A percentile compares a stretch with the other conserved stretches of the same genome.
Conservation (phyloP, 2,888 invertebrate genomes). For the Pristionchus arcanus region DNA sequence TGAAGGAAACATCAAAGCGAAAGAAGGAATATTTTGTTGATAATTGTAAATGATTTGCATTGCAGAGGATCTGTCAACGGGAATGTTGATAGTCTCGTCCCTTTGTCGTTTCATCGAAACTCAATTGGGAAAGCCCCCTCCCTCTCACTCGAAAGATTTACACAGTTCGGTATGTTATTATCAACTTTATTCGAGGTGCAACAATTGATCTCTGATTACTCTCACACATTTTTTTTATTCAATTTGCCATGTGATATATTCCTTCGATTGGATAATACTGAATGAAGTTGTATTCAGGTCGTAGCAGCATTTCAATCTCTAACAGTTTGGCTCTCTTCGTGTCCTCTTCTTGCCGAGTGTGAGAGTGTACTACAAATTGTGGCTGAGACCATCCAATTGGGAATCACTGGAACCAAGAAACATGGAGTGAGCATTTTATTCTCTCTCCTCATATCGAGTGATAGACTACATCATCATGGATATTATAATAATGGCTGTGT, state of each 20-base stretch:
- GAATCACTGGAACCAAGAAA: constrained; percentile 94
- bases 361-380: constrained; percentile 93
- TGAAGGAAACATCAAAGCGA: too few species aligned
- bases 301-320: constrained; percentile 85
- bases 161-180: constrained; percentile 87
- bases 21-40: too few species aligned
- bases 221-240: too few species aligned
- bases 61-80: constrained; percentile 77
- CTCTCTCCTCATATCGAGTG: background rate
- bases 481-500: background rate
- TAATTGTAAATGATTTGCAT: background rate
- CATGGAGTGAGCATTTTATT: constrained; percentile 75
- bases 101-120: constrained; percentile 97
- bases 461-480: too few species aligned
- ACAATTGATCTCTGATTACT: background rate
- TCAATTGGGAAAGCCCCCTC: constrained; percentile 95
- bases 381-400: constrained; percentile 96
- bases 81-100: constrained; percentile 87
- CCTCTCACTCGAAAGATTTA: constrained; percentile 92
- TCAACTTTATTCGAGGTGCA: background rate
- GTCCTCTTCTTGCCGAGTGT: constrained; percentile 92
- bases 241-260: too few species aligned
- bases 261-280: background rate
- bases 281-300: constrained; percentile 76
- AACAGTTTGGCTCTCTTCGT: constrained; percentile 91